Evolutionary conservation across 2,113 vertebrate species (phyloP), one percentile per base, ranked within the genome.

Genomic region (Phyllopteryx taeniolatus): DNA sequence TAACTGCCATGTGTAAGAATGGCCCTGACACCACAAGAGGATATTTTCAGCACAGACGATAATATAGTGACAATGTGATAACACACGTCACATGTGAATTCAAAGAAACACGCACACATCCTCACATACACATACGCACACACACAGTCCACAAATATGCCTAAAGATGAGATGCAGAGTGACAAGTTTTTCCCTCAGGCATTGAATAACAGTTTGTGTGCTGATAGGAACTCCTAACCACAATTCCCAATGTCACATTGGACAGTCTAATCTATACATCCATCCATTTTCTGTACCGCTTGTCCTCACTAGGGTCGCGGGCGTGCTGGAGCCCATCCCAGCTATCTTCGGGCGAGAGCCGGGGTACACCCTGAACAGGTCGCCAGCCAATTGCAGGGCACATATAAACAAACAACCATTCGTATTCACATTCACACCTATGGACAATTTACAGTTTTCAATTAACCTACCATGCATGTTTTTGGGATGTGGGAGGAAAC

Each of bases 141-240:
- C 51, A 20, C 10, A 15, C 57, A 33, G 33, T 60, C 43, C 15
- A 65, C 42, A 46, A 14, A 65, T 27, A n/a, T 14, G 12, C 73
- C 20, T 60, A 2, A 66, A 78, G 80, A 79, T 49, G 42, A 79
- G 77, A 90, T 88, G 78, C 75, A 77, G 43, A 84, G 74, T 86
- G 87, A 88, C 89, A 87, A 46, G 72, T 60, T 71, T 75, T 59
- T 68, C 22, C 87, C 82, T 80, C 67, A 47, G 82, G 89, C 80
- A 1, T 12, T 46, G 33, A 76, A 71, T 59, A 71, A 59, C 11
- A n/a, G 75, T 71, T 61, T 82, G 74, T 68, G 73, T 67, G 77
- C 74, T 75, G 76, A 84, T 73, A 85, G 70, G 61, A 83, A 66
- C 43, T 1, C 65, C 54, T 39, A 19, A 79, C 76, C 74, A 67